phyloP scores from a whole-genome alignment of 2,113 vertebrate species.

The Saccopteryx bilineata region DNA sequence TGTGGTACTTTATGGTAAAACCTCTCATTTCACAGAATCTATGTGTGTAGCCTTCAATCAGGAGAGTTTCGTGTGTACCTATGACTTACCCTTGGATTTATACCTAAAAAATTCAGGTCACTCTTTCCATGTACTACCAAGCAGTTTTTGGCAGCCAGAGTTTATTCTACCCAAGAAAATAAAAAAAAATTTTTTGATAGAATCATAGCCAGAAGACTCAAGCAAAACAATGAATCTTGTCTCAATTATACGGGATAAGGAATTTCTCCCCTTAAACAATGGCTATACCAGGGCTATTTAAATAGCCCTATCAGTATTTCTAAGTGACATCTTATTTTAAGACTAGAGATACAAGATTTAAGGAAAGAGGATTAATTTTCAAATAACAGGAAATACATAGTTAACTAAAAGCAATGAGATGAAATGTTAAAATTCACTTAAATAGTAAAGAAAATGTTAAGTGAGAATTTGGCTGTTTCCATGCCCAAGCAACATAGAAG shows the following conservation, averaged over 20 bases:
- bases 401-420: not conserved
- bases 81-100: not conserved
- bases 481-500: not conserved
- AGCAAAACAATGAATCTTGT: conserved; percentile 36
- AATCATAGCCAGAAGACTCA: conserved; percentile 32
- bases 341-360: not conserved
- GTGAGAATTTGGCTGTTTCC: not conserved
- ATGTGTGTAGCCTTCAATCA: not conserved
- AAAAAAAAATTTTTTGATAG: not conserved
- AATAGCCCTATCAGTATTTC: not conserved
- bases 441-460: conserved; percentile 14
- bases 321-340: not conserved
- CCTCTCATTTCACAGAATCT: conserved; percentile 41
- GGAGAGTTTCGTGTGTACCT: not conserved
- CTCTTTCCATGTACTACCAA: not conserved
- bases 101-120: conserved; percentile 17
- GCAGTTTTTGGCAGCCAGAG: not conserved
- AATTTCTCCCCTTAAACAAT: conserved; percentile 5
- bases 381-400: not conserved
- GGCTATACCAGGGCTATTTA: not conserved
- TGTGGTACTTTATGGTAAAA: not conserved
- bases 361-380: not conserved
- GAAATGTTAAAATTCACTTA: not conserved
- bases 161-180: not conserved
- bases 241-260: conserved; percentile 22